Conservation (phyloP, 1,140 invertebrate species). For the Nasonia vitripennis region DNA sequence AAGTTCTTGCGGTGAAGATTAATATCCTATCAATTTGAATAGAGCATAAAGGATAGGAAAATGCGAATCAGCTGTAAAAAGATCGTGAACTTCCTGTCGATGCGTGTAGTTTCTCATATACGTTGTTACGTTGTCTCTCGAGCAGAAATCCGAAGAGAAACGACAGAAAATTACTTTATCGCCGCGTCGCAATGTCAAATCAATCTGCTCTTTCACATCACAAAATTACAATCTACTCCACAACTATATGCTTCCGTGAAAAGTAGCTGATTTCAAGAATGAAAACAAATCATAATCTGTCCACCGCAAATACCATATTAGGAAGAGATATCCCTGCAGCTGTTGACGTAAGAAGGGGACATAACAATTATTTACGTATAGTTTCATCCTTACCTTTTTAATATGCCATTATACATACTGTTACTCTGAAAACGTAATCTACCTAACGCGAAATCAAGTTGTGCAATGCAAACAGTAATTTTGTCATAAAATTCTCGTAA, state of each 20-base stretch:
- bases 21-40: background rate
- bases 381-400: background rate
- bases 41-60: background rate
- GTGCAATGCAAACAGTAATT: background rate
- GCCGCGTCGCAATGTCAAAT: slow-evolving; percentile 21
- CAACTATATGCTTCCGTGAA: background rate
- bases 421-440: slow-evolving; percentile 5
- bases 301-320: background rate
- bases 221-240: background rate
- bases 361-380: background rate
- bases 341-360: background rate
- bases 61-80: slow-evolving; percentile 11
- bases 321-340: background rate
- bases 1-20: too few species aligned
- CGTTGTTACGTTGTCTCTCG: background rate
- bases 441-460: background rate
- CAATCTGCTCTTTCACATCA: background rate
- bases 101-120: background rate
- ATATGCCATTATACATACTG: background rate
- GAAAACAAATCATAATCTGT: background rate
- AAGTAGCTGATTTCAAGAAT: background rate
- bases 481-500: background rate
- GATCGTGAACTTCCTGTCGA: background rate
- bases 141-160: background rate
- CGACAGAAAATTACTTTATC: background rate